phyloP scores from a whole-genome alignment of 2,888 invertebrate species.

The Amblyteles armatorius region DNA sequence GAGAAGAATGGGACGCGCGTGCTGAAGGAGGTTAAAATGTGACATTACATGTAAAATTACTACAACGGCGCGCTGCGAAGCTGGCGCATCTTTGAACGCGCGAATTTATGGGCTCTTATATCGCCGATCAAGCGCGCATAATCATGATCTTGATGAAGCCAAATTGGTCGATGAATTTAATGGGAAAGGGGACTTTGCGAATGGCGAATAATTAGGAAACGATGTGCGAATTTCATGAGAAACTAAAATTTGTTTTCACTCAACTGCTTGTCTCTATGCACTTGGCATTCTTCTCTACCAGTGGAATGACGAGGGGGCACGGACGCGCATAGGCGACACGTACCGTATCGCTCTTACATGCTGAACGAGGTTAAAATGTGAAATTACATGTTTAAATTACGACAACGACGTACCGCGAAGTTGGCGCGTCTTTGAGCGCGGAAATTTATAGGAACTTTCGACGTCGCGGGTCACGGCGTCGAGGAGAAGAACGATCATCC shows the following conservation, averaged over 20 bases:
- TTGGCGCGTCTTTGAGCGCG: neutral
- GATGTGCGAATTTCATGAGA: neutral
- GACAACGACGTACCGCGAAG: neutral
- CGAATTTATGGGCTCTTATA: neutral
- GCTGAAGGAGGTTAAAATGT: too few relatives aligned
- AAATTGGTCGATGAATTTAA: too few relatives aligned
- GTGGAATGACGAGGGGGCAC: neutral
- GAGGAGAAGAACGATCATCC: neutral
- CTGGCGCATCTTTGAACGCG: neutral
- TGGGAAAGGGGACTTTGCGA: too few relatives aligned
- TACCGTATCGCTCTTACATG: neutral
- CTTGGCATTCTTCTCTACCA: slow-evolving; percentile 21
- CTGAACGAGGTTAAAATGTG: neutral
- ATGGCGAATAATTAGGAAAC: too few relatives aligned
- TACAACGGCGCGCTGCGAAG: neutral
- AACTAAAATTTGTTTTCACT: neutral
- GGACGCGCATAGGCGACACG: neutral
- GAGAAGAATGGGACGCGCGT: too few relatives aligned
- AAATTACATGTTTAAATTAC: neutral
- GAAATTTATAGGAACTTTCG: neutral
- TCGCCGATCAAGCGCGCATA: neutral
- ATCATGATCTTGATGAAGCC: neutral
- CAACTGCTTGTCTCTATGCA: slow-evolving; percentile 8
- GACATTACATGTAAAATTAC: too few relatives aligned
- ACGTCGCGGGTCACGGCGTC: neutral